These are phyloP conservation scores for Neocrepidodera transversa DNA, from an alignment of 2,888 invertebrate species.

Conservation along the genomic window DNA sequence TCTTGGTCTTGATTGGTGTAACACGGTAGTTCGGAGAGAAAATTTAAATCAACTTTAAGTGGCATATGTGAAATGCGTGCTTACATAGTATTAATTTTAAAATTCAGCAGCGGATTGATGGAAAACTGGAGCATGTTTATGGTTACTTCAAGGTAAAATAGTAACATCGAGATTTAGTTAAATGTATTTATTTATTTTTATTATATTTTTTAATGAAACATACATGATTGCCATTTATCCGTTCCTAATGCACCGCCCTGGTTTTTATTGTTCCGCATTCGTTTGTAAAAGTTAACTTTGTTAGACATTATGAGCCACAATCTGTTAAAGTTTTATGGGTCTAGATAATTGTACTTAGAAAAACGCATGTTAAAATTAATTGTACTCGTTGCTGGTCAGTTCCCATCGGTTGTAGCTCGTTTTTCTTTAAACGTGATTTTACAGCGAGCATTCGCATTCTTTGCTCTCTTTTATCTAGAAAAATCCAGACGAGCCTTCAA, in stretches of 20 bases:
- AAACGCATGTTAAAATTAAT: conserved; percentile 25
- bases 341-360: conserved; percentile 23
- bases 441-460: conserved; percentile 14
- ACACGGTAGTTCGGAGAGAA: conserved; percentile 24
- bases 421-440: conserved; percentile 14
- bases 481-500: conserved; percentile 5
- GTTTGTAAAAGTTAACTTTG: conserved; percentile 14
- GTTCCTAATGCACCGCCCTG: not conserved
- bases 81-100: not conserved
- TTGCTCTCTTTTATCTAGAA: conserved; percentile 9
- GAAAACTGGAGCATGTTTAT: conserved; percentile 13
- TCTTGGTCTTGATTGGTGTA: conserved; percentile 23
- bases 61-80: conserved; percentile 23
- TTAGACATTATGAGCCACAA: conserved; percentile 20
- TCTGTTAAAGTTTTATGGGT: conserved; percentile 12
- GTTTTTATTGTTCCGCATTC: not conserved
- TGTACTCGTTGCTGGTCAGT: conserved; percentile 11
- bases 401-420: conserved; percentile 20
- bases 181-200: too few species aligned
- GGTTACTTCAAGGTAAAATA: not conserved
- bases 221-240: too few species aligned
- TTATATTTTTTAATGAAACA: too few species aligned
- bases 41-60: conserved; percentile 30
- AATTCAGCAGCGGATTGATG: conserved; percentile 6
- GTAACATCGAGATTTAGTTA: too few species aligned